phyloP scores from a whole-genome alignment of 2,113 vertebrate species.

The Brienomyrus longianalis region DNA sequence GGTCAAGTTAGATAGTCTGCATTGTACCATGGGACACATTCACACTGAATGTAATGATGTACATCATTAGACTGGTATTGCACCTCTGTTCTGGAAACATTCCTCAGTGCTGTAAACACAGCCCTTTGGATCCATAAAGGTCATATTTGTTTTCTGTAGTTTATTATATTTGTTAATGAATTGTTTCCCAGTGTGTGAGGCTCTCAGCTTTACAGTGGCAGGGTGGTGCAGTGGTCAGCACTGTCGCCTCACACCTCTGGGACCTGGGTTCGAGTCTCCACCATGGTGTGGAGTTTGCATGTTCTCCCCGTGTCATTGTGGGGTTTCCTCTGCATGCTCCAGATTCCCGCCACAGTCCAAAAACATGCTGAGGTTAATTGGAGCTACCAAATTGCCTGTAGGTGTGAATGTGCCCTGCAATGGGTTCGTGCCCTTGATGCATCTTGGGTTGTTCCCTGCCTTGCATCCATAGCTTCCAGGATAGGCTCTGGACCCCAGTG shows the following conservation, averaged over 20 bases:
- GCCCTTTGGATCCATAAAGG: neutral
- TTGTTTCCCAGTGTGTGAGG: neutral
- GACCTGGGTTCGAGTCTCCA: neutral
- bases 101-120: neutral
- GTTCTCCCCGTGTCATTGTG: neutral
- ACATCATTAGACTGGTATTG: neutral
- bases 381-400: too few species aligned
- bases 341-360: neutral
- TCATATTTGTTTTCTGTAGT: neutral
- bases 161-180: neutral
- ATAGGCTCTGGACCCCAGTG: neutral
- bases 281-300: neutral
- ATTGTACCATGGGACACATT: neutral
- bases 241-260: neutral
- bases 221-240: neutral
- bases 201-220: neutral
- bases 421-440: neutral
- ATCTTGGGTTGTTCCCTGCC: neutral
- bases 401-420: neutral
- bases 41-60: neutral
- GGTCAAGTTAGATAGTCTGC: neutral
- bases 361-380: neutral
- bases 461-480: neutral
- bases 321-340: neutral
- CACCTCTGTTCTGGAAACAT: neutral